Base-by-base conservation (phyloP, 2,888 invertebrate genomes). In the Leistus spinibarbis region DNA sequence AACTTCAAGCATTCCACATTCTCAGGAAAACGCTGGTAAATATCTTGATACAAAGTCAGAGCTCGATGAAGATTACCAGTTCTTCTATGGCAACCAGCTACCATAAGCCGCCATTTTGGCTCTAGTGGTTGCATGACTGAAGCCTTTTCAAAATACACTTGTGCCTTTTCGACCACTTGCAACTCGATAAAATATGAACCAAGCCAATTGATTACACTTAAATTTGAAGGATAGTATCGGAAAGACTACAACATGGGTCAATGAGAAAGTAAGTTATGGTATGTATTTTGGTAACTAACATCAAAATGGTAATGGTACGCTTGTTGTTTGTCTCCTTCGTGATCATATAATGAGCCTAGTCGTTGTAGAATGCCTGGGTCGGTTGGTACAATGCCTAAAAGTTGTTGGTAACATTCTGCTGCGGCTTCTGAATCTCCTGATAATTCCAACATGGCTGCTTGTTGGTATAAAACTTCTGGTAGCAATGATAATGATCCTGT, bases 1-100 rank as follows among this genome's bases (percentile, higher is more conserved):
- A 95, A 91, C 85, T 95, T 94, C 69, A 98, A 86, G 86, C 98
- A 98, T 83, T 97, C 97, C 0, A 95, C 90, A 84, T 98, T 98
- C 77, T 98, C 97, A 0, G 99, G 99, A 85, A 99, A 99, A 79
- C 92, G 91, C 19, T 90, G 88, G 82, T 98, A 94, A 81, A 98
- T 93, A 79, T 91, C 90, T 86, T 95, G 94, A 85, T 96, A 97
- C 0, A 94, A 89, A 5, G 91, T 88, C 19, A 97, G 87, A 7
- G 96, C 96, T 81, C 81, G 86, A 77, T 89, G 88, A 69, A 89
- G 85, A 75, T 89, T 92, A 24, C 96, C 96, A 73, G 92, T 92
- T 79, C 95, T 88, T 56, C 95, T 88, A 81, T 95, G 91, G 83
- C 95, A 95, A 40, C 93, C 93, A 7, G 96, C 96, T 66, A 95